Percentiles rank a stretch among this genome's conserved stretches.
These are phyloP conservation scores for Hyles lineata DNA, from an alignment of 2,888 invertebrate genomes.

Conservation along the genomic window DNA sequence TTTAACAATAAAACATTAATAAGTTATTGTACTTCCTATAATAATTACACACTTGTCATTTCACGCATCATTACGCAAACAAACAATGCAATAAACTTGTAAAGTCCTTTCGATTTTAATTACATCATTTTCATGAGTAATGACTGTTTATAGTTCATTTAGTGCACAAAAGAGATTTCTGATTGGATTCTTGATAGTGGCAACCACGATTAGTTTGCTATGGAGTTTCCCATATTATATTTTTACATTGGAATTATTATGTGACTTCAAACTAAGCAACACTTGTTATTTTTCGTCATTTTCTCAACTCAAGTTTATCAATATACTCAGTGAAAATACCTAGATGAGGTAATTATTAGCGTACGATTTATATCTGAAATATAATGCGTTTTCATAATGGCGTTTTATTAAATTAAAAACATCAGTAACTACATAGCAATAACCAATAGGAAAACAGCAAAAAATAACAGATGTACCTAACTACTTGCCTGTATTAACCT, in stretches of 20 bases:
- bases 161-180: slow-evolving; percentile 16
- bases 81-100: background rate
- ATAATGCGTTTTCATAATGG: too few species aligned
- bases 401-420: too few species aligned
- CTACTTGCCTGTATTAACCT: too few species aligned
- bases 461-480: too few species aligned
- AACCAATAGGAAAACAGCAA: too few species aligned
- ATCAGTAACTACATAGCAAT: too few species aligned
- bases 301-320: too few species aligned
- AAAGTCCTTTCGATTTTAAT: slow-evolving; percentile 2
- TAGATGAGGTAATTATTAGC: too few species aligned
- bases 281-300: background rate
- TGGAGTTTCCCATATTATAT: background rate
- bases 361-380: too few species aligned
- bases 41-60: slow-evolving; percentile 21
- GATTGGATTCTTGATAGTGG: slow-evolving; percentile 5
- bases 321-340: too few species aligned
- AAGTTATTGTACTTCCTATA: slow-evolving; percentile 9
- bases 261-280: background rate
- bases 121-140: slow-evolving; percentile 15
- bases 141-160: slow-evolving; percentile 19
- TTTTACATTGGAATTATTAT: background rate
- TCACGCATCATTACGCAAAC: slow-evolving; percentile 1
- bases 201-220: slow-evolving; percentile 1
- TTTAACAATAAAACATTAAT: slow-evolving; percentile 11